Base-by-base conservation (phyloP, 1,140 invertebrate genomes). In the Heliconius hermathena region DNA sequence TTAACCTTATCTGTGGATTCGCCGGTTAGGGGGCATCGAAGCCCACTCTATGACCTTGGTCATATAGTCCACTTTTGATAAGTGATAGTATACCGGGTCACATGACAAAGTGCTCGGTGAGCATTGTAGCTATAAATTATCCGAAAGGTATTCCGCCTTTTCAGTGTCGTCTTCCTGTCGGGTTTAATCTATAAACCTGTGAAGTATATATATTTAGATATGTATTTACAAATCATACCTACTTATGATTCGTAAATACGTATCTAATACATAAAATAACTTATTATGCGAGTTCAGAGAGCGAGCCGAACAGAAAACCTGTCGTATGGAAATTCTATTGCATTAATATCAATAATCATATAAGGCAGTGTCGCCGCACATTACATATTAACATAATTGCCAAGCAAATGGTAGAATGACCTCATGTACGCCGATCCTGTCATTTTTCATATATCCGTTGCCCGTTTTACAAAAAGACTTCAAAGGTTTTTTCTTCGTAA, bases 311-410 rank as follows among this genome's bases (percentile, higher is more conserved):
- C 70, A 82, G 82, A 52, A 84, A 81, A 81, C 74, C 26, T 60
- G 60, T 74, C n/a, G 60, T 80, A 81, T 77, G 78, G 66, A 82
- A 78, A 84, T 82, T 38, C n/a, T 79, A 77, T 79, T 22, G 75
- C 77, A 76, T 52, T 46, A 46, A 46, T 46, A 46, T 82, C 81
- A 82, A 81, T 73, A 72, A 73, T 71, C 80, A 79, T 76, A 81
- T 81, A 81, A 52, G 80, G 80, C 73, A 71, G 60, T 57, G 52
- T 49, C n/a, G 70, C 66, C 74, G 13, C 57, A 73, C 71, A 79
- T 80, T 57, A 29, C 36, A 18, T 16, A 82, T 84, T 82, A 82
- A 84, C 78, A 84, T 84, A 84, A 84, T 82, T 80, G 78, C 76
- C 73, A 78, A 76, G 49, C 75, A 73, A 79, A 76, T 74, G 38